Conservation (phyloP, 2,888 invertebrate species). For the Xanthorhoe spadicearia region DNA sequence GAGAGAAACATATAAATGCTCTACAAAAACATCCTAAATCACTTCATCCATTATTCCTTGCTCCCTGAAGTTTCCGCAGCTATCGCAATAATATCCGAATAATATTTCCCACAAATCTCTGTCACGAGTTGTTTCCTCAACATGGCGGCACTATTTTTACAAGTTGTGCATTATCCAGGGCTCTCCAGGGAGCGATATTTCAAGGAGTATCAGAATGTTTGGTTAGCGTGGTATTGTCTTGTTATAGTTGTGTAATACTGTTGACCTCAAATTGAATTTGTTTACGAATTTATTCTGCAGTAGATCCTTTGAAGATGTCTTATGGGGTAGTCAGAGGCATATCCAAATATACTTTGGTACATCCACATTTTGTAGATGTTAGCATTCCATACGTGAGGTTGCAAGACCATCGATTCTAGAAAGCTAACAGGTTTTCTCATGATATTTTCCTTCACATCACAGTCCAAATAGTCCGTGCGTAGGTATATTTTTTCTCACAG, state of each 20-base stretch:
- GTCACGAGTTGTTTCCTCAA: constrained; percentile 27
- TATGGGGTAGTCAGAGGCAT: too few relatives aligned
- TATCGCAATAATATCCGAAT: constrained; percentile 20
- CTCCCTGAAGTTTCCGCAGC: constrained; percentile 8
- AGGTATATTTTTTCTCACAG: too few relatives aligned
- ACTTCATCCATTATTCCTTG: neutral
- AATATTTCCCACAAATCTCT: constrained; percentile 41
- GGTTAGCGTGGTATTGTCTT: constrained; percentile 37
- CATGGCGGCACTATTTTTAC: constrained; percentile 54
- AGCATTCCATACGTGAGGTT: too few relatives aligned
- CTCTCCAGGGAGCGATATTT: constrained; percentile 55
- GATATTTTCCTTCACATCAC: too few relatives aligned
- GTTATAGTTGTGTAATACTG: neutral
- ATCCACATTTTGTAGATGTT: too few relatives aligned
- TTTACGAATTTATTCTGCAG: too few relatives aligned
- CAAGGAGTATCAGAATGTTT: constrained; percentile 40
- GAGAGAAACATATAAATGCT: neutral
- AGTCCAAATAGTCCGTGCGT: too few relatives aligned
- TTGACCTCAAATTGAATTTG: constrained; percentile 4
- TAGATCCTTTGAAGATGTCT: too few relatives aligned
- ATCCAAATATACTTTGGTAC: too few relatives aligned
- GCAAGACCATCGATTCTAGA: too few relatives aligned
- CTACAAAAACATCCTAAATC: neutral
- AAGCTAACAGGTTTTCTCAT: too few relatives aligned
- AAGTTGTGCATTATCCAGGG: constrained; percentile 55